Conservation (phyloP, 2,113 vertebrate species). For the Cardinalis cardinalis region DNA sequence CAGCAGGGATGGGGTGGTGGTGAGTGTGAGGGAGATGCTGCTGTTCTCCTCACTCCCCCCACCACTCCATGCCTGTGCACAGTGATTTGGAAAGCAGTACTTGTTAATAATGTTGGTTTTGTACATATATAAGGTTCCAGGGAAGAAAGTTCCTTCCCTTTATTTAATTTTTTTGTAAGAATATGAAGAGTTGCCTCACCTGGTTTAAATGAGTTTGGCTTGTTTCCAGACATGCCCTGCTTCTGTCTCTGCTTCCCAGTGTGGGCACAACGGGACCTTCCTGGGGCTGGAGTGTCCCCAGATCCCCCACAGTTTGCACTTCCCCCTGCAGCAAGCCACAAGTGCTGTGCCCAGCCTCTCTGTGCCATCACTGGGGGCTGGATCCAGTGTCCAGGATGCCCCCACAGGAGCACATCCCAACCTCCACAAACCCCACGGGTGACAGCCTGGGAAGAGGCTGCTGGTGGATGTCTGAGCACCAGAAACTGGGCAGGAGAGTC, state of each 20-base stretch:
- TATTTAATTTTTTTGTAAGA: slow-evolving; percentile 43
- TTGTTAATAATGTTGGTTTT: neutral
- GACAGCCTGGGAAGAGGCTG: neutral
- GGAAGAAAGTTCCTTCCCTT: neutral
- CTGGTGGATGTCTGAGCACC: neutral
- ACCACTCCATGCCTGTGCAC: neutral
- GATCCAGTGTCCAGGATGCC: neutral
- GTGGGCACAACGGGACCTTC: rapidly evolving
- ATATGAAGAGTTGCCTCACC: neutral
- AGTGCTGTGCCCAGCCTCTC: neutral
- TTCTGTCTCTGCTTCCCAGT: neutral
- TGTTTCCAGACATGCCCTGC: rapidly evolving
- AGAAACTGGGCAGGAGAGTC: neutral
- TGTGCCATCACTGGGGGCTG: rapidly evolving
- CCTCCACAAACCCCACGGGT: rapidly evolving
- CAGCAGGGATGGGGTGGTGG: neutral
- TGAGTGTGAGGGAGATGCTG: neutral
- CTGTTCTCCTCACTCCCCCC: neutral
- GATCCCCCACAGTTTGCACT: neutral
- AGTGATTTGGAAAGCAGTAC: neutral
- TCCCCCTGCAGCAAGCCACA: neutral
- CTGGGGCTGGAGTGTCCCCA: neutral
- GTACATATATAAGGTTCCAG: neutral
- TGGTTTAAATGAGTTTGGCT: slow-evolving; percentile 28
- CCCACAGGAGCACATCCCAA: neutral